phyloP scores from a whole-genome alignment of 2,888 invertebrate genomes.

The Oxystoma pomonae region DNA sequence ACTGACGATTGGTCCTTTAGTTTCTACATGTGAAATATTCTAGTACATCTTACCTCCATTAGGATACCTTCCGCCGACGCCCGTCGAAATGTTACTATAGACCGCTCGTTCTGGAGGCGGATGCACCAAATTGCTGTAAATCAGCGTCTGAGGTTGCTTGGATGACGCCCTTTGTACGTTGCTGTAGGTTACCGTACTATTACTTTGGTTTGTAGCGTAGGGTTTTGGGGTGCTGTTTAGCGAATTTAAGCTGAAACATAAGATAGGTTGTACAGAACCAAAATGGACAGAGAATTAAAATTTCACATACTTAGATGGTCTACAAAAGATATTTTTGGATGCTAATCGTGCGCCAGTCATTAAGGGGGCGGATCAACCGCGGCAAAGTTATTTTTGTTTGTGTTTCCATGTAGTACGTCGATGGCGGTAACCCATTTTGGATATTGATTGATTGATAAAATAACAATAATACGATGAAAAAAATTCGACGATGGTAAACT shows the following conservation, averaged over 20 bases:
- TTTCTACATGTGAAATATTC: not conserved
- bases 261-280: not conserved
- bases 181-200: slow-evolving; percentile 41
- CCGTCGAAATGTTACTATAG: slow-evolving; percentile 55
- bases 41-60: slow-evolving; percentile 39
- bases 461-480: too few species aligned
- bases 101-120: slow-evolving; percentile 45
- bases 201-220: slow-evolving; percentile 7
- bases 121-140: slow-evolving; percentile 54
- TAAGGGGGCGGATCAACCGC: too few species aligned
- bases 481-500: too few species aligned
- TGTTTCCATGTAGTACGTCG: too few species aligned
- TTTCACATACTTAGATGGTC: too few species aligned
- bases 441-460: too few species aligned
- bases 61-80: slow-evolving; percentile 30
- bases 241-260: slow-evolving; percentile 6
- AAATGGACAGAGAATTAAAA: not conserved
- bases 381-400: too few species aligned
- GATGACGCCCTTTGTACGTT: slow-evolving; percentile 39
- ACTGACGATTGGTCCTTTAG: too few species aligned
- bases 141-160: slow-evolving; percentile 48
- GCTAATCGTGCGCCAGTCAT: too few species aligned
- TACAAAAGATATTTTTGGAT: too few species aligned
- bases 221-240: slow-evolving; percentile 17
- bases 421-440: too few species aligned